Percentiles rank a stretch among this genome's conserved stretches.
These are phyloP conservation scores for Phodopus roborovskii DNA, from an alignment of 2,113 vertebrate genomes.

Conservation along the genomic window DNA sequence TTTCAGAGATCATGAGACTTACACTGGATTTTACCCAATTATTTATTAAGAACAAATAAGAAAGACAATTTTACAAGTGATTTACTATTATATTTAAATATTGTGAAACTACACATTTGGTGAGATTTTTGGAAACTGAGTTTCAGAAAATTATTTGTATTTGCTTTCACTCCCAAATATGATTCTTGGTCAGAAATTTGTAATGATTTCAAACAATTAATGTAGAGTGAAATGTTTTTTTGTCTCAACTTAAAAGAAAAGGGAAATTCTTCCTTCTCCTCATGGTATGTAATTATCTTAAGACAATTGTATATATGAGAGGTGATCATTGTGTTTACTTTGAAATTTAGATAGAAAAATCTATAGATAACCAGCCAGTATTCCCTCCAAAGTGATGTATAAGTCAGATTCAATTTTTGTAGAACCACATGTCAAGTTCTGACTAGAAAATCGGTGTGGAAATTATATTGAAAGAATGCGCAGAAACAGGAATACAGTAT, in stretches of 20 bases:
- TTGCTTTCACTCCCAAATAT: not conserved
- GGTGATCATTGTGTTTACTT: not conserved
- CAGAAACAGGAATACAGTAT: not conserved
- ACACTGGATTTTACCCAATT: not conserved
- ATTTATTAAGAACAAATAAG: not conserved
- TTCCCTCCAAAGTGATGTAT: not conserved
- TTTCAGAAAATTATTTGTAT: not conserved
- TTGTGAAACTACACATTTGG: not conserved
- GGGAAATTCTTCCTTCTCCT: fast-evolving
- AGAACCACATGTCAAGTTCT: not conserved
- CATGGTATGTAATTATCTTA: not conserved
- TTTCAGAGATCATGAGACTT: not conserved
- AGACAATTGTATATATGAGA: not conserved
- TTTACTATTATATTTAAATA: not conserved
- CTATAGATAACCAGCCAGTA: not conserved
- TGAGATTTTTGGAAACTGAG: not conserved
- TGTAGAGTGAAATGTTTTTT: not conserved
- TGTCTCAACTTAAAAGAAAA: not conserved
- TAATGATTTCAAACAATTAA: not conserved
- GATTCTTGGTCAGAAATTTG: not conserved
- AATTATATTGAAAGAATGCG: not conserved
- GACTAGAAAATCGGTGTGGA: not conserved
- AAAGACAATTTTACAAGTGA: not conserved
- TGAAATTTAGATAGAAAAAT: not conserved
- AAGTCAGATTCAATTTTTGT: not conserved